Evolutionary conservation across 2,888 invertebrate species (phyloP).

Genomic region (Parochlus steinenii): DNA sequence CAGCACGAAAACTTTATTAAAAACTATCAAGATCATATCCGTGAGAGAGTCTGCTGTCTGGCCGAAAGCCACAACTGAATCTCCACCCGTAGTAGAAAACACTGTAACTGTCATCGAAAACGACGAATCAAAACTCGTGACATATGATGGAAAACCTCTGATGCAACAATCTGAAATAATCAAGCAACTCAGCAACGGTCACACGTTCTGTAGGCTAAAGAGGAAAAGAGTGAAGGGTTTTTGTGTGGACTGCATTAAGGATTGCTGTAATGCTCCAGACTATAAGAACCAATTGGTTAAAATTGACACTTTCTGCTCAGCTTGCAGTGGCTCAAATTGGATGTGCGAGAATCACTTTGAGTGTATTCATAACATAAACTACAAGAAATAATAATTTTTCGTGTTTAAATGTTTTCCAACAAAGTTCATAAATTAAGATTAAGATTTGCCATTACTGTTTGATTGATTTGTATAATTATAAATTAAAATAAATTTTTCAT

Average conservation of each 20-base stretch:
- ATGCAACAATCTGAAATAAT: background rate
- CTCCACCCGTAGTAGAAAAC: no score
- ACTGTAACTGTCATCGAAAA: background rate
- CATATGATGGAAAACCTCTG: constrained; percentile 9
- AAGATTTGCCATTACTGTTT: no score
- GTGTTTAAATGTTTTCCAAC: no score
- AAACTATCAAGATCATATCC: no score
- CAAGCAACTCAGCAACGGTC: constrained; percentile 16
- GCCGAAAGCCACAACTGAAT: no score
- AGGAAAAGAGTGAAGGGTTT: constrained; percentile 24
- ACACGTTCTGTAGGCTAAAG: constrained; percentile 23
- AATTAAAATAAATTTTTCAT: no score
- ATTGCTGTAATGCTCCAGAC: constrained; percentile 11
- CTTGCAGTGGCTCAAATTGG: constrained; percentile 27
- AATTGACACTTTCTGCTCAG: constrained; percentile 25
- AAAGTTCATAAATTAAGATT: no score
- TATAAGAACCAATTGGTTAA: constrained; percentile 18
- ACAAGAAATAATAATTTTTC: no score
- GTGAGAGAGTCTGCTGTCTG: no score
- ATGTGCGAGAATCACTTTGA: constrained; percentile 26
- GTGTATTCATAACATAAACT: constrained; percentile 14
- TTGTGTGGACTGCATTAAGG: constrained; percentile 27
- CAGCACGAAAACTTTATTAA: no score
- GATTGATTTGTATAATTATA: no score
- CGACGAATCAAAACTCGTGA: background rate